Conservation (phyloP, 2,113 vertebrate genomes). For the Alectura lathami region DNA sequence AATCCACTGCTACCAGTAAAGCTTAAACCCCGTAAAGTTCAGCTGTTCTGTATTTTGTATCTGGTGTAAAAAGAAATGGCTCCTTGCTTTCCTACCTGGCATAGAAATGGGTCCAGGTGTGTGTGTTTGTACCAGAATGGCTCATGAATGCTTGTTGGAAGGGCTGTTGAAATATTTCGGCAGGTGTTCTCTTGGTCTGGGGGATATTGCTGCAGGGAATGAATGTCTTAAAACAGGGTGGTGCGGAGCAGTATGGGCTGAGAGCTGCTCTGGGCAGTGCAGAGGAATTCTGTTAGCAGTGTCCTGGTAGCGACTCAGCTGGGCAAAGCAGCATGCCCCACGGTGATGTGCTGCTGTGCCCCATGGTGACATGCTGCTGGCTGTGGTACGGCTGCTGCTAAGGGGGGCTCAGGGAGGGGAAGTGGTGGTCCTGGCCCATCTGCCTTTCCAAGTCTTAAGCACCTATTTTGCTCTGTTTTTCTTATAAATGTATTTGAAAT, state of each 20-base stretch:
- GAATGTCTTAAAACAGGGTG: not conserved
- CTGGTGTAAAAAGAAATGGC: not conserved
- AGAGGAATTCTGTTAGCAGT: not conserved
- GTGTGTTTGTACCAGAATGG: not conserved
- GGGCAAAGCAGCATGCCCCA: not conserved
- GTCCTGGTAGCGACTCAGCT: not conserved
- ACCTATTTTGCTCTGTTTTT: not conserved
- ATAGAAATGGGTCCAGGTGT: not conserved
- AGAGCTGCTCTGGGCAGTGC: not conserved
- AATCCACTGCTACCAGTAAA: not conserved
- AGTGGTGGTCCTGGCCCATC: not conserved
- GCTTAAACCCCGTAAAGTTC: not conserved
- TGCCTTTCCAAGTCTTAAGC: fast-evolving
- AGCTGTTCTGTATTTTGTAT: not conserved
- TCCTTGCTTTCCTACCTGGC: no score
- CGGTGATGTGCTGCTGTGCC: not conserved
- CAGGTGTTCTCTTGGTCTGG: not conserved
- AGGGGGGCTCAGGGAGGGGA: not conserved
- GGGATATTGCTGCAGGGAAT: not conserved
- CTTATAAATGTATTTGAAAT: not conserved
- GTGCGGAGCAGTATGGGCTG: not conserved
- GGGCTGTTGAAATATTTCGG: not conserved
- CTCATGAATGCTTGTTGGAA: not conserved
- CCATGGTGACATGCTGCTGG: not conserved
- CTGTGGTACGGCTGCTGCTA: not conserved